Evolutionary conservation across 2,113 vertebrate genomes (phyloP).

Genomic region (Vulpes vulpes): DNA sequence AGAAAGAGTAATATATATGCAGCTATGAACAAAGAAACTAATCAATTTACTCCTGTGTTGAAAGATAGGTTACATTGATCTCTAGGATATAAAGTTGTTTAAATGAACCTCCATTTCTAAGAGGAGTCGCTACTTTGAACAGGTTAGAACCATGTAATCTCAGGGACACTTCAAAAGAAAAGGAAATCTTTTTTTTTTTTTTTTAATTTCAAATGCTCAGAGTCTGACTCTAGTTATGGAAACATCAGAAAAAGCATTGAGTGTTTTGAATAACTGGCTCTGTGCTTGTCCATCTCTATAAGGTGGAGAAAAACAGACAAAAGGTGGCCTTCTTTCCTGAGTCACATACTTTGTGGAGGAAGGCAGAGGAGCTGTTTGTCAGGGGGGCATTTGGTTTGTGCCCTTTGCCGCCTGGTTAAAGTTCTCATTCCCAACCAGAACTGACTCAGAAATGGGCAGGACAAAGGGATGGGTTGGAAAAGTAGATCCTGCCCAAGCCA

Average conservation of each 20-base stretch:
- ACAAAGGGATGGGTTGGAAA: neutral
- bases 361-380: fast-evolving
- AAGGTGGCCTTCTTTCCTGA: neutral
- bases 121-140: neutral
- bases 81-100: constrained; percentile 11
- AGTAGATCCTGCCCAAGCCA: neutral
- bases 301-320: neutral
- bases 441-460: neutral
- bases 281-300: neutral
- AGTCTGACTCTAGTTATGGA: neutral
- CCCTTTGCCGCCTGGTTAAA: neutral
- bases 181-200: neutral
- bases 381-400: neutral
- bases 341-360: neutral
- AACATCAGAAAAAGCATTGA: neutral
- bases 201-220: neutral
- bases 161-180: neutral
- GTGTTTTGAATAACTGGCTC: neutral
- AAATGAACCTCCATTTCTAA: neutral
- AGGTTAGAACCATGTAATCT: neutral
- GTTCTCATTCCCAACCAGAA: neutral
- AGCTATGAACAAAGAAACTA: neutral
- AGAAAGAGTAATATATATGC: neutral
- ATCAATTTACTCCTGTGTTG: neutral
- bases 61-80: neutral